Base-by-base conservation (phyloP, 2,113 vertebrate genomes). In the Todiramphus chloris region DNA sequence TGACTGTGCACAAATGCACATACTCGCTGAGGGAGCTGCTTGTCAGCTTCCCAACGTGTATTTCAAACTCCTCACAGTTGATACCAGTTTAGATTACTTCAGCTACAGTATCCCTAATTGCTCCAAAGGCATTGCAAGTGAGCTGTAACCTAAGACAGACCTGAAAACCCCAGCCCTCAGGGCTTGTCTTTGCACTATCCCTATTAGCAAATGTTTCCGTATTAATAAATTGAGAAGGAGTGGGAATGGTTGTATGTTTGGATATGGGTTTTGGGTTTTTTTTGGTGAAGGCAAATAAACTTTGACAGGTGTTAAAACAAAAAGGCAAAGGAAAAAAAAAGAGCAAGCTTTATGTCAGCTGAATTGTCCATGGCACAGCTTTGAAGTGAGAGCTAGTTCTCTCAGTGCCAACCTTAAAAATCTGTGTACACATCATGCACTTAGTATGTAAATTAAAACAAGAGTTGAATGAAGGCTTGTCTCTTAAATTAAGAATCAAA, bases 291-390 rank as follows among this genome's bases (percentile, higher is more conserved):
- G 10, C 46, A 82, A 84, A 93, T 67, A 59, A 66, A 69, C 43
- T 69, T 82, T 37, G 43, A 46, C 59, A 69, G 46, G 55, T 77
- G 73, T 82, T 83, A 79, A 84, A 91, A 81, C 46, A 95, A 89
- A 90, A 93, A 69, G 44, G 46, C 41, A 58, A 86, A 93, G 72
- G 35, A 60, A 87, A 91, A 83, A 51, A 75, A 25, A 13, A 23
- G 66, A 85, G 62, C 3, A 44, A 8, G 59, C 30, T 70, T 73
- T 27, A 37, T 66, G 63, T 63, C 83, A 85, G 55, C 89, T 77
- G 59, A 84, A 84, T 50, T 27, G 27, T 78, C 80, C 62, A 87
- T 43, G 78, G 74, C 17, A 21, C 41, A 69, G 39, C 67, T 96
- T 82, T 93, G 78, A 76, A 94, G 62, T 16, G 56, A 21, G 48